Percentiles rank a stretch among this genome's conserved stretches.
Conservation (phyloP, 2,797 vertebrate species). For the Spea hammondii region DNA sequence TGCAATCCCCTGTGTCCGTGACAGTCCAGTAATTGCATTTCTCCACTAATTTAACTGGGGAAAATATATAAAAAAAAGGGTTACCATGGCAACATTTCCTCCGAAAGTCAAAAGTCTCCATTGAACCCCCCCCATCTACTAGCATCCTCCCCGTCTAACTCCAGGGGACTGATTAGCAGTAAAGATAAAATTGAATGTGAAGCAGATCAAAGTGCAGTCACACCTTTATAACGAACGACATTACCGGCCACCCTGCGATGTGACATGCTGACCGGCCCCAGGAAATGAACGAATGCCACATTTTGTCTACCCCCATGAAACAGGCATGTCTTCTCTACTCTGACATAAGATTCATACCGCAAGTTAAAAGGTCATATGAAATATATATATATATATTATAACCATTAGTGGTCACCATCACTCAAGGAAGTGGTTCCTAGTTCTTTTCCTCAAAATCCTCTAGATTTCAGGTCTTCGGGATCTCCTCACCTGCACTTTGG, state of each 20-base stretch:
- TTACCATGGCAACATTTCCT: slow-evolving; percentile 48
- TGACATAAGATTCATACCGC: background rate
- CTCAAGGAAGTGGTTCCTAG: too few species aligned
- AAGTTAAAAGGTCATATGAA: too few species aligned
- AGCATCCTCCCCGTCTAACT: slow-evolving; percentile 7
- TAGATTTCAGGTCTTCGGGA: too few species aligned
- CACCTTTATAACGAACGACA: slow-evolving; percentile 26
- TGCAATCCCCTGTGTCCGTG: slow-evolving; percentile 17
- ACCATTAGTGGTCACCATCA: too few species aligned
- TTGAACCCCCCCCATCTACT: background rate
- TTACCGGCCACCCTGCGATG: background rate
- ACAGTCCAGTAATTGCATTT: slow-evolving; percentile 51
- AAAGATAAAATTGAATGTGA: slow-evolving; percentile 44
- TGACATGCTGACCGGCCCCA: background rate
- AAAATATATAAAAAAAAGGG: slow-evolving; percentile 22
- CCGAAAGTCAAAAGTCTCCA: slow-evolving; percentile 29
- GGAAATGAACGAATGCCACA: background rate
- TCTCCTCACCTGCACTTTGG: too few species aligned
- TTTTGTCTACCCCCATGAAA: background rate
- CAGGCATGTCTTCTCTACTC: background rate
- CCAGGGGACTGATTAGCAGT: slow-evolving; percentile 38
- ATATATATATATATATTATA: too few species aligned
- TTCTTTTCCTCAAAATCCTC: too few species aligned
- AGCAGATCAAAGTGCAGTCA: slow-evolving; percentile 21
- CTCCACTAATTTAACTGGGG: slow-evolving; percentile 49